These are phyloP conservation scores for Plebejus melissa DNA, from an alignment of 2,888 invertebrate species.

Conservation along the genomic window DNA sequence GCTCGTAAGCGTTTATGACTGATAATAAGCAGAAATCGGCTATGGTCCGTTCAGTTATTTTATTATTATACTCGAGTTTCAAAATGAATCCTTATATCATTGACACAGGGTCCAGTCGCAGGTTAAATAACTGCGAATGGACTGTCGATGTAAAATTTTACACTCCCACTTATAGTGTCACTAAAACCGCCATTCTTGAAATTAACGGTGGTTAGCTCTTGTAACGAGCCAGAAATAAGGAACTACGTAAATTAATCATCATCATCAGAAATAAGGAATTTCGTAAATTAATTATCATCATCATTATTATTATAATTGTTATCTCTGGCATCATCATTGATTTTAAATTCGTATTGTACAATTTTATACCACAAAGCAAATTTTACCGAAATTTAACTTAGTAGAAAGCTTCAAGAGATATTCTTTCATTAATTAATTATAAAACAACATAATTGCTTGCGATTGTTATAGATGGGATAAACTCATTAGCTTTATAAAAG, in stretches of 20 bases:
- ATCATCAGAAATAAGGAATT: not conserved
- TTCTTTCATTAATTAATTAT: constrained; percentile 2
- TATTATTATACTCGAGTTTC: not conserved
- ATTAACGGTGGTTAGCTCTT: not conserved
- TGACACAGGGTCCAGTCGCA: not conserved
- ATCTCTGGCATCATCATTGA: not conserved
- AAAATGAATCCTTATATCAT: not conserved
- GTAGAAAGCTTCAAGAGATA: constrained; percentile 16
- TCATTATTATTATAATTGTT: too few species aligned
- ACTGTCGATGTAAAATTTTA: not conserved
- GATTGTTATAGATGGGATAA: not conserved
- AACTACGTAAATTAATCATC: not conserved
- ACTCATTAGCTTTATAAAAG: constrained; percentile 16
- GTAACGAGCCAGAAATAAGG: not conserved
- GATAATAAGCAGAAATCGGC: constrained; percentile 11
- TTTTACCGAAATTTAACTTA: not conserved
- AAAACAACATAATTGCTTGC: not conserved
- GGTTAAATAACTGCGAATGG: not conserved
- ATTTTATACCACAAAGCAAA: not conserved
- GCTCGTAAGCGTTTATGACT: constrained; percentile 3
- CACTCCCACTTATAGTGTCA: not conserved
- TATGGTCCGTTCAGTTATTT: not conserved
- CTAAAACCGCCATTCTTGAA: not conserved
- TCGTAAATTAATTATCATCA: not conserved
- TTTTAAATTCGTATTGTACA: not conserved